Base-by-base conservation (phyloP, 2,888 invertebrate species). In the Amblyjoppa fuscipennis region DNA sequence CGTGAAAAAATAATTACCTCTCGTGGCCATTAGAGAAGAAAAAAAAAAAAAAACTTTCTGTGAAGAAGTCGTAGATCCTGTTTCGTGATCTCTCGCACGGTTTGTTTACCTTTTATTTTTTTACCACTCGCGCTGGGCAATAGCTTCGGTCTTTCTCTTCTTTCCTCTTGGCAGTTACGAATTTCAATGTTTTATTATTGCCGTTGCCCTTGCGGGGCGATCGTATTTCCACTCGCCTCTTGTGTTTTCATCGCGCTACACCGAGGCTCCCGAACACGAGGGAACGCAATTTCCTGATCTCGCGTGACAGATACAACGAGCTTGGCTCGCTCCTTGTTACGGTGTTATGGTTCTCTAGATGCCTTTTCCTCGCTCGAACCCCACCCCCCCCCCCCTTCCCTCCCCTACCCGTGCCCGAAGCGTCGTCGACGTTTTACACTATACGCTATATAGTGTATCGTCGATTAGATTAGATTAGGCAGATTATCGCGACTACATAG, bases 381-480 rank as follows among this genome's bases (percentile, higher is more conserved):
- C 9, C n/a, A n/a, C n/a, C n/a, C n/a, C n/a, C n/a, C 20, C 59
- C 25, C 28, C 25, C 11, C 45, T 3, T 3, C 13, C 13, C 2
- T 2, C 0, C 45, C 45, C 11, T 3, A 13, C 45, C 45, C 45
- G 3, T 45, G 45, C 3, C 45, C 13, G 3, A 2, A 13, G 13
- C 2, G 45, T 59, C 59, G 59, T 28, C 11, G 28, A 56, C 53
- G 76, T 76, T 64, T 71, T 28, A 71, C 71, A 28, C 74, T 28
- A 71, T 64, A 20, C 74, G 41, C 74, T 70, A 64, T 34, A 45
- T 51, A 69, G 38, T 59, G 51, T 76, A 51, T 76, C 20, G 61
- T 81, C 75, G 81, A 81, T 81, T 76, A 81, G 75, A 81, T 81
- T 81, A 81, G 75, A 81, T 81, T 70, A 76, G 41, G 51, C 70